phyloP scores from a whole-genome alignment of 2,113 vertebrate genomes.

The Epinephelus lanceolatus region DNA sequence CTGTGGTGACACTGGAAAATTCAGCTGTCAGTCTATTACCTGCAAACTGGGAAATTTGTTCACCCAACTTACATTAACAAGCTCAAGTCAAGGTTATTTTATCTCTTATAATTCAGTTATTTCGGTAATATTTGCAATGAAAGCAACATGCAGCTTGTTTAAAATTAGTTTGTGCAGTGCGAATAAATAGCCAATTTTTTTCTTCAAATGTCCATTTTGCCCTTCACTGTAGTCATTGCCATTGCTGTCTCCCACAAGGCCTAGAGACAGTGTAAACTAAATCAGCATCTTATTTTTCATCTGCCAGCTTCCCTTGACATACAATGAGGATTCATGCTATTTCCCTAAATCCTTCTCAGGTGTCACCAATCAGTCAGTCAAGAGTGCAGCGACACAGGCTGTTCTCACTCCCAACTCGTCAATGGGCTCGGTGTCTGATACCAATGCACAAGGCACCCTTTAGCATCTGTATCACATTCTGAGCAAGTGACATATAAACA shows the following conservation, averaged over 20 bases:
- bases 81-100: neutral
- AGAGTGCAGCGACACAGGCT: no score
- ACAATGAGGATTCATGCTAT: conserved; percentile 8
- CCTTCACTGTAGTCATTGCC: neutral
- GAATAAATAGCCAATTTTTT: conserved; percentile 2
- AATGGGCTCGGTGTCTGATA: no score
- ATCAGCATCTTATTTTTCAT: neutral
- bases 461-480: no score
- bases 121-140: neutral
- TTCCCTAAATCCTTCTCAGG: neutral
- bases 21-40: neutral
- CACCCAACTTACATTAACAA: neutral
- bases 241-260: neutral
- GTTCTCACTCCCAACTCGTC: no score
- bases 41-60: no score
- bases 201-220: neutral
- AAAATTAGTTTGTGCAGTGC: conserved; percentile 5
- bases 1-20: neutral
- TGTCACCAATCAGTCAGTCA: neutral
- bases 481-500: no score
- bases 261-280: neutral
- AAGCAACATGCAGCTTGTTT: conserved; percentile 46
- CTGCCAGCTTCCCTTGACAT: neutral
- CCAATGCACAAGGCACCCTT: no score
- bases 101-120: neutral